Percentiles rank a stretch among this genome's conserved stretches.
phyloP scores from a whole-genome alignment of 2,797 vertebrate genomes.

The Adelosebastes latens region DNA sequence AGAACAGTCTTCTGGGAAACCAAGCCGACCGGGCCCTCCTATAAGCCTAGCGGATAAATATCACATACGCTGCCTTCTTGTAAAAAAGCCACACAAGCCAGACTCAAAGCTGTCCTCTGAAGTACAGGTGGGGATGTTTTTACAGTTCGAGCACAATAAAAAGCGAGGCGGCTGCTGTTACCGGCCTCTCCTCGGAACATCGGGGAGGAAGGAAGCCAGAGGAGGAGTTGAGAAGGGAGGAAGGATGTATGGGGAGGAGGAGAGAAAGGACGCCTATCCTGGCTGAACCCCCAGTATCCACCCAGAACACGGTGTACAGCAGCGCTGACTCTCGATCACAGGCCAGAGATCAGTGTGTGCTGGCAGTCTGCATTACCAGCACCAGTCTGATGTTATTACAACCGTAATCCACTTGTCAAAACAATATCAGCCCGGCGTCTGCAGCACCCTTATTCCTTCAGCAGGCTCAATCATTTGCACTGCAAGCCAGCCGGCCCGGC shows the following conservation, averaged over 20 bases:
- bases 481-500: conserved; percentile 18
- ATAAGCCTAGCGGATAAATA: conserved; percentile 50
- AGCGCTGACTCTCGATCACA: conserved; percentile 14
- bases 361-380: conserved; percentile 72
- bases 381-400: conserved; percentile 73
- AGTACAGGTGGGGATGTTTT: conserved; percentile 31
- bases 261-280: conserved; percentile 30
- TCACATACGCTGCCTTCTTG: conserved; percentile 45
- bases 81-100: conserved; percentile 50
- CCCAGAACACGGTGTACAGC: conserved; percentile 53
- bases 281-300: conserved; percentile 41
- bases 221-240: conserved; percentile 41
- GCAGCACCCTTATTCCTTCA: conserved; percentile 57
- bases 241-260: conserved; percentile 28
- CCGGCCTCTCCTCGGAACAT: conserved; percentile 27
- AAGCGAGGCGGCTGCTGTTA: conserved; percentile 7
- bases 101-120: conserved; percentile 28
- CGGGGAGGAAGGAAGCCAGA: conserved; percentile 45
- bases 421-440: conserved; percentile 69
- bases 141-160: conserved; percentile 32
- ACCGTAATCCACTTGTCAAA: conserved; percentile 77
- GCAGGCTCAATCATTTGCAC: conserved; percentile 51
- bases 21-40: conserved; percentile 39
- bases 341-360: conserved; percentile 65
- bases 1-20: conserved; percentile 61